Evolutionary conservation across 2,113 vertebrate genomes (phyloP), one percentile per base, ranked within the genome.

Genomic region (Irena cyanogastra): DNA sequence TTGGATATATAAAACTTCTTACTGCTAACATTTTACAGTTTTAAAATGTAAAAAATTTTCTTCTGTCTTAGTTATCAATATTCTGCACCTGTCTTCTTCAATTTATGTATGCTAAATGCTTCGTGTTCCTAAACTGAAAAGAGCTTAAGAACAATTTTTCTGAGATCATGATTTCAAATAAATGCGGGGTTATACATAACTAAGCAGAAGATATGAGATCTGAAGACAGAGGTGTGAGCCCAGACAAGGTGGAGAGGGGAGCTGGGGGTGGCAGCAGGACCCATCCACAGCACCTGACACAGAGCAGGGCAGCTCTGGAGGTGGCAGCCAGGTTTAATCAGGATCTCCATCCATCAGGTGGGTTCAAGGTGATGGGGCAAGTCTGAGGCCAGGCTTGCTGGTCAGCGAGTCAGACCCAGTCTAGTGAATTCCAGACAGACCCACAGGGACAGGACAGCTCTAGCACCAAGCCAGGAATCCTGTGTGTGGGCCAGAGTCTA

Each of bases 401-500:
- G 12, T 21, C 64, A 71, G 0, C 9, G 31, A 20, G 30, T 37
- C 30, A 37, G 45, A 31, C 10, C 16, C 30, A 28, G 27, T 2
- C 70, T 11, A 57, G 28, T 72, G 26, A n/a, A 24, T 54, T 9
- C 26, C 35, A 50, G 4, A 20, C 7, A 52, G n/a, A 30, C 7
- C 26, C 22, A 26, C 0, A 61, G 15, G 0, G 3, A n/a, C 7
- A 27, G n/a, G 11, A 42, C 22, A 57, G 20, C 7, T 33, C 59
- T 60, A 7, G 24, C 28, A 20, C 16, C 26, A 16, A 20, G 4
- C 24, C 61, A 75, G 23, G 37, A 80, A 63, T 20, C 6, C 19
- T 2, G 1, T 4, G 1, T 9, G 7, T 1, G 4, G 12, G 11
- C 6, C 28, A 26, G 22, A 4, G 7, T 49, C 47, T 20, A 4